Conservation (phyloP, 2,113 vertebrate genomes). For the Stegostoma tigrinum region DNA sequence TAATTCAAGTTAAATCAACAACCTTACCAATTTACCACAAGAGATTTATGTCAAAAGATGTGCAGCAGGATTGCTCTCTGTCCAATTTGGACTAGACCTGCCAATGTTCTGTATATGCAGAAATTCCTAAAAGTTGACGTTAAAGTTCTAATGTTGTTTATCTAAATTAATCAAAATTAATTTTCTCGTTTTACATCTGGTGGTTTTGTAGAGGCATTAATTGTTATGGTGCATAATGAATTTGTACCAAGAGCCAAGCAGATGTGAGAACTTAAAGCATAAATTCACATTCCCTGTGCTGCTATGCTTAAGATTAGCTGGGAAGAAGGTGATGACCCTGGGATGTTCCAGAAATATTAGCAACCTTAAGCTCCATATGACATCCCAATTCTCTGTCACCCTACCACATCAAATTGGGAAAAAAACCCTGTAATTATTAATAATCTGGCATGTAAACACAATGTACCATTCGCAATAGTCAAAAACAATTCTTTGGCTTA, state of each 20-base stretch:
- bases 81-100: too few relatives aligned
- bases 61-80: background rate
- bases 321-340: background rate
- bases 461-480: background rate
- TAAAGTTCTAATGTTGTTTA: too few relatives aligned
- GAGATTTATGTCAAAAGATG: background rate
- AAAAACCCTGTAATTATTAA: background rate
- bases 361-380: background rate
- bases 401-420: background rate
- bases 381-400: background rate
- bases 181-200: background rate
- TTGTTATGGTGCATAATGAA: background rate
- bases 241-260: background rate
- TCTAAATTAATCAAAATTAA: background rate
- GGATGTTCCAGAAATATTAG: background rate
- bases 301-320: background rate
- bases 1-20: background rate
- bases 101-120: background rate
- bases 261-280: too few relatives aligned
- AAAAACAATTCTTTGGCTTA: background rate
- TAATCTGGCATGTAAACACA: background rate
- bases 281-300: background rate
- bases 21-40: background rate
- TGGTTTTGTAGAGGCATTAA: background rate
- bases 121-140: background rate